Conservation (phyloP, 1,140 invertebrate genomes). For the Ips nitidus region DNA sequence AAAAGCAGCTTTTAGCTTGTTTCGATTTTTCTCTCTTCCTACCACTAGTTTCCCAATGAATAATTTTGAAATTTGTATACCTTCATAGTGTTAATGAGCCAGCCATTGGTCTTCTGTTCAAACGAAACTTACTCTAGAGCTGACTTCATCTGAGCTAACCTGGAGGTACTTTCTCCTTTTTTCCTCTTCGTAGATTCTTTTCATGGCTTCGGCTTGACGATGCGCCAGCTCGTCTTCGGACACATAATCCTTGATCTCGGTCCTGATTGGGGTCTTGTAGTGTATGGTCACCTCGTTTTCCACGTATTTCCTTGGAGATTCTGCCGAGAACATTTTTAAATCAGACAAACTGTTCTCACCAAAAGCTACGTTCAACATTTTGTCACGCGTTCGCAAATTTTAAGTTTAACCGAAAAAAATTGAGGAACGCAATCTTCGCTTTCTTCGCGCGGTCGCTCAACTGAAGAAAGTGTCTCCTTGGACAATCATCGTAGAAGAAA, state of each 20-base stretch:
- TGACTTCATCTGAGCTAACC: slow-evolving; percentile 51
- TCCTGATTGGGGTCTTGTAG: slow-evolving; percentile 81
- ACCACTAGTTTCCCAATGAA: too few relatives aligned
- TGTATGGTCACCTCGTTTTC: slow-evolving; percentile 92
- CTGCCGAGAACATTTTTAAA: slow-evolving; percentile 53
- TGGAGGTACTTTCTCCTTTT: slow-evolving; percentile 82
- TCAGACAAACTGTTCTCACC: slow-evolving; percentile 7
- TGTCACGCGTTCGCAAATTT: neutral
- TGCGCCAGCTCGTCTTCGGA: slow-evolving; percentile 81
- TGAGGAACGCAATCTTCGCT: neutral
- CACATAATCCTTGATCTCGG: slow-evolving; percentile 78
- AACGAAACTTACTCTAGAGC: slow-evolving; percentile 44
- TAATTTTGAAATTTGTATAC: too few relatives aligned
- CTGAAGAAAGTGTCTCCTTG: slow-evolving; percentile 33
- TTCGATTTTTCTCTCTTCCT: too few relatives aligned
- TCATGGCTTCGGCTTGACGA: slow-evolving; percentile 87
- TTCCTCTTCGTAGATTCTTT: slow-evolving; percentile 85
- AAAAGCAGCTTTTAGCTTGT: too few relatives aligned
- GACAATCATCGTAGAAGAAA: slow-evolving; percentile 28
- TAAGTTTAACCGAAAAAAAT: neutral
- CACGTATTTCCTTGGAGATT: slow-evolving; percentile 83
- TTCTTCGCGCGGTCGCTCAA: slow-evolving; percentile 23
- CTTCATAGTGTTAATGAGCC: too few relatives aligned
- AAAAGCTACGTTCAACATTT: slow-evolving; percentile 7
- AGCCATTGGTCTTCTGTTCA: neutral